Evolutionary conservation across 2,888 invertebrate species (phyloP), one percentile per base, ranked within the genome.

Genomic region (Gymnosoma rotundatum): DNA sequence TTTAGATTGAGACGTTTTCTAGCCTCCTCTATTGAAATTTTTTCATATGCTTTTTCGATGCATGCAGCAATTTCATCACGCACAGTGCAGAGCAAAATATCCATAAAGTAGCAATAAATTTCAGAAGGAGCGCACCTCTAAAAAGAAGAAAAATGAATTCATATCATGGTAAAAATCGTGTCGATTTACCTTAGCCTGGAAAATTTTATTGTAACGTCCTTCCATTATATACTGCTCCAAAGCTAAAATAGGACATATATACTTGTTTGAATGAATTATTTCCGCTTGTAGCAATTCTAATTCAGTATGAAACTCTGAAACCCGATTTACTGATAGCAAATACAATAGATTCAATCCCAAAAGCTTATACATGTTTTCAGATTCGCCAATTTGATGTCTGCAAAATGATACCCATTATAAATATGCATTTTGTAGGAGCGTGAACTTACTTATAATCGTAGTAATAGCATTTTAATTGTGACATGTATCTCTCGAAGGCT

Each of bases 191-290:
- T 97, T 97, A 1, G 97, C 97, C 88, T 97, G 94, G 90, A 98
- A 98, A 76, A 98, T 97, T 93, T 99, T 99, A 91, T 99, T 99
- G 91, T 99, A 99, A 87, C 98, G 98, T 64, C 99, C 99, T 92
- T 99, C 99, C 99, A 99, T 99, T 74, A 99, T 94, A 92, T 98
- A 99, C 92, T 99, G 99, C 90, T 99, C 99, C 89, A 99, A 94
- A 10, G 98, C 97, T 14, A 99, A 94, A 0, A 99, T 98, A 90
- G 99, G 98, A 85, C 96, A 95, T 79, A 99, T 98, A 91, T 98
- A 99, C 20, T 97, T 95, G 91, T 99, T 98, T 69, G 95, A 96
- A 91, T 98, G 96, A 87, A 99, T 96, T 73, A 97, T 96, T 90
- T 98, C 97, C 6, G 97, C 96, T 0, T 98, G 97, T 45, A 99